Base-by-base conservation (phyloP, 2,113 vertebrate genomes). In the Enhydra lutris region DNA sequence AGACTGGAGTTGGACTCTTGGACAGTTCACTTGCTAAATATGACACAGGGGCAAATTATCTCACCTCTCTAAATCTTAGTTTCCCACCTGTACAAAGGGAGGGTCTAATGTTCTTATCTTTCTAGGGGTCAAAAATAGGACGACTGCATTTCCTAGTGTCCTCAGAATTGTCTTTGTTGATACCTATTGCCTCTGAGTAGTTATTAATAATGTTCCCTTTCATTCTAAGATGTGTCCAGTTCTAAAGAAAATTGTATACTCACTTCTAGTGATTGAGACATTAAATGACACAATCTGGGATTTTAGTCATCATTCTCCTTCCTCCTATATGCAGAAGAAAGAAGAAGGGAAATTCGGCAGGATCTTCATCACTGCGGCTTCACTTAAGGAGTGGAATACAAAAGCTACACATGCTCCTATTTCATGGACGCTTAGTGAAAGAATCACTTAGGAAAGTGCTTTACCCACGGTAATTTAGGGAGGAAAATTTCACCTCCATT, bases 361-460 rank as follows among this genome's bases (percentile, higher is more conserved):
- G 52, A 20, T 55, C 1, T 5, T 59, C 55, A 34, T 36, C 26
- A 67, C 15, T 10, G 2, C 15, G 65, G 7, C 61, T 55, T 89
- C 36, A 18, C 65, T 59, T 90, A 65, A 89, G 10, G 34, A 86
- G n/a, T 91, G 63, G 45, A 97, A 67, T 24, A 85, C 42, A 80
- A 92, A 83, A 81, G 74, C 42, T 74, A 29, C 47, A 12, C 1
- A 31, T 3, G 8, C 24, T 90, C 78, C n/a, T 79, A 76, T 42
- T 92, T 74, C 80, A 89, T 83, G 92, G 84, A 63, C 73, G 67
- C 34, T 67, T 79, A 84, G 55, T 39, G 84, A 24, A 71, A 79
- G 89, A 82, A 61, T 69, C 94, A 81, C n/a, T 94, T 39, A 92
- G 61, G 55, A 86, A 97, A 96, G 42, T 83, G 47, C 26, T 83